Percentiles rank a stretch among this genome's conserved stretches.
Conservation (phyloP, 2,797 vertebrate species). For the Notolabrus celidotus region DNA sequence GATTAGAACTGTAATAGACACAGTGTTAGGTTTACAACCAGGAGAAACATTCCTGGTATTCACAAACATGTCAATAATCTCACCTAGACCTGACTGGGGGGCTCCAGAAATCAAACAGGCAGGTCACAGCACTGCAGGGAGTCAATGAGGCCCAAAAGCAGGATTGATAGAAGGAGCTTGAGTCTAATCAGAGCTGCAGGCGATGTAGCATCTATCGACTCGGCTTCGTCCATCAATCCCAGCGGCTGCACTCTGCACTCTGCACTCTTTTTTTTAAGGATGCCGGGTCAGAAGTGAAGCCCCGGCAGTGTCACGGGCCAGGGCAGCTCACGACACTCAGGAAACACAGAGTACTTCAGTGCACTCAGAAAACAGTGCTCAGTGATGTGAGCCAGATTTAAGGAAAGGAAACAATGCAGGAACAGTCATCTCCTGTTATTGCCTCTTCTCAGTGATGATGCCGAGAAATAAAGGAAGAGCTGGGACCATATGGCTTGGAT, state of each 20-base stretch:
- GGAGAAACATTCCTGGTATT: not conserved
- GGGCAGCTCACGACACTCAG: constrained; percentile 1
- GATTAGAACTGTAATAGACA: not conserved
- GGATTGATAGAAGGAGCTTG: constrained; percentile 52
- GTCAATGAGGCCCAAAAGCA: constrained; percentile 54
- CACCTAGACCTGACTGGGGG: not conserved
- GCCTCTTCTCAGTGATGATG: not conserved
- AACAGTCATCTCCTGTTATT: constrained; percentile 4
- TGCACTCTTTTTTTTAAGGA: constrained; percentile 57
- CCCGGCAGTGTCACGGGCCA: constrained; percentile 23
- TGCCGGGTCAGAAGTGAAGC: constrained; percentile 49
- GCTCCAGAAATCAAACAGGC: constrained; percentile 46
- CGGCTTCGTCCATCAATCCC: constrained; percentile 60
- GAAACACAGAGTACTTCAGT: constrained; percentile 15
- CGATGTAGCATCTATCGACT: constrained; percentile 67
- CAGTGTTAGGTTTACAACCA: not conserved
- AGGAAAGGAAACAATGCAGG: constrained; percentile 21
- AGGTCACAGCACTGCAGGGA: constrained; percentile 30
- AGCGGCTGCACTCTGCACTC: constrained; percentile 24
- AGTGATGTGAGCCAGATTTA: constrained; percentile 6
- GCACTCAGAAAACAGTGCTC: constrained; percentile 13
- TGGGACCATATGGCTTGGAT: constrained; percentile 1
- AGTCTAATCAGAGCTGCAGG: constrained; percentile 61
- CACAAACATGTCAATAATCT: constrained; percentile 4
- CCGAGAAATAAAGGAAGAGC: not conserved